phyloP scores from a whole-genome alignment of 2,888 invertebrate genomes.

The Temnothorax ravouxi region DNA sequence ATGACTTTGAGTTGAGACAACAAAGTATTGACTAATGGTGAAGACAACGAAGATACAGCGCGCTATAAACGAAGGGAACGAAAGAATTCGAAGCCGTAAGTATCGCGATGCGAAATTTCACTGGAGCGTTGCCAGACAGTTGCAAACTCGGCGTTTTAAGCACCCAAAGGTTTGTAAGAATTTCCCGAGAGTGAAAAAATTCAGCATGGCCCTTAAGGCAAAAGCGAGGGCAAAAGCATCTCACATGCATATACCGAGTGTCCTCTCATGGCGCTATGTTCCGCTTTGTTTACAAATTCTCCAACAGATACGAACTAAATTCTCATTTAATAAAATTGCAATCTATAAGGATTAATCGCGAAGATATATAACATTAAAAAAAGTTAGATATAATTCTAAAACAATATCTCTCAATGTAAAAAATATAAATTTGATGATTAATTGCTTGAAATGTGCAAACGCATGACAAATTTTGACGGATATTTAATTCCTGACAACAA shows the following conservation, averaged over 20 bases:
- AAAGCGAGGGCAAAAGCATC: not conserved
- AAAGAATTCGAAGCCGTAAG: slow-evolving; percentile 1
- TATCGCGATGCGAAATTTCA: slow-evolving; percentile 76
- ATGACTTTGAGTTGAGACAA: not conserved
- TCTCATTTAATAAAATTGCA: no score
- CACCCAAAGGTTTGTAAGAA: slow-evolving; percentile 62
- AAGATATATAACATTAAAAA: not conserved
- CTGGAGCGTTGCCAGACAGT: slow-evolving; percentile 76
- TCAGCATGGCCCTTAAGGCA: slow-evolving; percentile 19
- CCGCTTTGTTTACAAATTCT: not conserved
- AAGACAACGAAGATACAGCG: not conserved
- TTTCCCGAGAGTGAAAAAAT: slow-evolving; percentile 59
- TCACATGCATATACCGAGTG: not conserved
- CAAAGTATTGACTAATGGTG: slow-evolving; percentile 19
- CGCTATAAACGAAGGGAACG: not conserved
- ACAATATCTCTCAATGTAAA: not conserved
- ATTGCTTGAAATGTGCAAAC: not conserved
- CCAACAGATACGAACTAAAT: not conserved
- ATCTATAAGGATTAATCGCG: not conserved
- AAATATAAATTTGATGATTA: not conserved
- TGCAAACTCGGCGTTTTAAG: slow-evolving; percentile 70
- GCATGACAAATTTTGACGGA: not conserved
- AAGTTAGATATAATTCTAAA: not conserved
- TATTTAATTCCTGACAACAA: slow-evolving; percentile 4
- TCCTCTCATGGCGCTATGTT: not conserved